phyloP scores from a whole-genome alignment of 2,888 invertebrate species.

The Himalopsyche tibetana region DNA sequence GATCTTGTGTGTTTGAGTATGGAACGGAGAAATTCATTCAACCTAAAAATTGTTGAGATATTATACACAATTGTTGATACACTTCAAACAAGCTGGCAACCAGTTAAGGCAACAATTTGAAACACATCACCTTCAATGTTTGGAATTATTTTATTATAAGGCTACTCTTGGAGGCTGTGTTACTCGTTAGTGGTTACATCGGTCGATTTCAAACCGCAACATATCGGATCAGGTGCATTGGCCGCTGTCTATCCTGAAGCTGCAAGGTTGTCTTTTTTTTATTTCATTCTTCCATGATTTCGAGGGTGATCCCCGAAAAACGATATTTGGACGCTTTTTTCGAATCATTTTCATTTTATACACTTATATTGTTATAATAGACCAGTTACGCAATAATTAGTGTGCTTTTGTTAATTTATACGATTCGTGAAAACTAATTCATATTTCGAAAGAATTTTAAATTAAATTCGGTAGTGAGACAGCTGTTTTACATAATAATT shows the following conservation, averaged over 20 bases:
- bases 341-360: neutral
- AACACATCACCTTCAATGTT: conserved; percentile 24
- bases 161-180: neutral
- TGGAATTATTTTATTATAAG: conserved; percentile 44
- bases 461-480: no score
- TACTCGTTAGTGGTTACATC: conserved; percentile 55
- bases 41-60: neutral
- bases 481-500: no score
- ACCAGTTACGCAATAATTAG: no score
- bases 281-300: neutral
- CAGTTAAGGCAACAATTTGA: conserved; percentile 8
- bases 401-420: no score
- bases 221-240: conserved; percentile 53
- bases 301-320: neutral
- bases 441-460: no score
- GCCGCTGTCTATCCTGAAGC: neutral
- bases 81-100: neutral
- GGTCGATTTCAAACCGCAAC: conserved; percentile 54
- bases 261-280: neutral
- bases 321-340: neutral
- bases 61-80: neutral
- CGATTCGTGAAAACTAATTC: no score
- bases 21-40: no score
- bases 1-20: no score
- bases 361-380: neutral